These are phyloP conservation scores for Spinibarbus caldwelli DNA, from an alignment of 2,797 vertebrate genomes.

Conservation along the genomic window DNA sequence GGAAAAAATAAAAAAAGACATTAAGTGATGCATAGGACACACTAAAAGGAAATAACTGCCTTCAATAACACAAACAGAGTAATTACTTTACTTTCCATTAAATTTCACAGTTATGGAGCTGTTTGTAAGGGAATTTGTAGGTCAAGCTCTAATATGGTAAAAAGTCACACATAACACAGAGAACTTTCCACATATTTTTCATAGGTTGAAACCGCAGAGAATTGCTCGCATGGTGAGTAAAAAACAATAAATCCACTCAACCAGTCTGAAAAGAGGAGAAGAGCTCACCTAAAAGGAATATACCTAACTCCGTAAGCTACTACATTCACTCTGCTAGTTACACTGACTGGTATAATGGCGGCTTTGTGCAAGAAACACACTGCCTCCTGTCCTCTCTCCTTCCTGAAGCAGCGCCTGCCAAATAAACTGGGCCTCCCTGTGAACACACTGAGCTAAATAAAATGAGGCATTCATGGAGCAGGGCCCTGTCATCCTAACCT, in stretches of 20 bases:
- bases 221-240: neutral
- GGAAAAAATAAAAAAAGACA: neutral
- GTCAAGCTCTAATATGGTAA: neutral
- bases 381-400: slow-evolving; percentile 65
- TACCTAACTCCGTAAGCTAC: slow-evolving; percentile 49
- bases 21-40: neutral
- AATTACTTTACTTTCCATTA: neutral
- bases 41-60: neutral
- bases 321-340: slow-evolving; percentile 64
- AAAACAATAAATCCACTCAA: neutral
- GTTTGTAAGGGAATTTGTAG: neutral
- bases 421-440: slow-evolving; percentile 57
- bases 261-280: neutral
- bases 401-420: slow-evolving; percentile 56
- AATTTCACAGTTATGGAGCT: neutral
- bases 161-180: neutral
- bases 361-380: slow-evolving; percentile 73
- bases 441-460: slow-evolving; percentile 55
- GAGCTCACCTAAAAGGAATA: slow-evolving; percentile 6
- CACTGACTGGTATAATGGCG: slow-evolving; percentile 71
- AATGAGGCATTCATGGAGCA: slow-evolving; percentile 59
- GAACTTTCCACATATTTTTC: neutral
- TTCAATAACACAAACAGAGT: neutral
- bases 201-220: neutral
- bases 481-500: slow-evolving; percentile 23